Evolutionary conservation across 2,113 vertebrate genomes (phyloP).

Genomic region (Ageneiosus marmoratus): DNA sequence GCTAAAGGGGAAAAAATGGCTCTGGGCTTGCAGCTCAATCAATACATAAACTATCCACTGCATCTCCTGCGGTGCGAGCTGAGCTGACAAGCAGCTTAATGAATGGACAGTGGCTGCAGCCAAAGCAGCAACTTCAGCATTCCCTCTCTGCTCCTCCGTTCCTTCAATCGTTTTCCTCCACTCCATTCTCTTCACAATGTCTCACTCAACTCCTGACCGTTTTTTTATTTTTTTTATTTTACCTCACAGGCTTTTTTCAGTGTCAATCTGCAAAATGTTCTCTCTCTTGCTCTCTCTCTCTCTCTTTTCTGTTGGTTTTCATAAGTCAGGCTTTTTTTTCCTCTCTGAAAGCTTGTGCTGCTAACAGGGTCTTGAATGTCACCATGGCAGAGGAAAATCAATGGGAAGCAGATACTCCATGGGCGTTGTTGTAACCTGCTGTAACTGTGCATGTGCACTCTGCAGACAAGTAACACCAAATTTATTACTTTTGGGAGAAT

Average conservation of each 20-base stretch:
- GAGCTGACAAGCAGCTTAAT: constrained; percentile 70
- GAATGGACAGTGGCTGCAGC: constrained; percentile 63
- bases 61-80: constrained; percentile 63
- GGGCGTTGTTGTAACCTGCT: constrained; percentile 16
- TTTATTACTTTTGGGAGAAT: constrained; percentile 18
- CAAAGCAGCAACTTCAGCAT: constrained; percentile 69
- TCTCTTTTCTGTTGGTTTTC: constrained; percentile 50
- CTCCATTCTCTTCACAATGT: constrained; percentile 6
- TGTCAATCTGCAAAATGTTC: neutral
- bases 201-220: neutral
- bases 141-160: constrained; percentile 7
- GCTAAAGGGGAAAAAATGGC: constrained; percentile 57
- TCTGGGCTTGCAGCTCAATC: constrained; percentile 68
- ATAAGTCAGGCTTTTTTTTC: constrained; percentile 29
- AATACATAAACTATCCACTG: constrained; percentile 73
- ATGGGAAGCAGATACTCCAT: constrained; percentile 57
- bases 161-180: constrained; percentile 10
- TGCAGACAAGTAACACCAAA: constrained; percentile 19
- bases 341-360: constrained; percentile 48
- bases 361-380: constrained; percentile 69
- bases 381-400: constrained; percentile 62
- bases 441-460: constrained; percentile 10
- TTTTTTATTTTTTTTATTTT: too few relatives aligned
- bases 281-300: neutral
- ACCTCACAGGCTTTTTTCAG: constrained; percentile 1